Percentiles rank a stretch among this genome's conserved stretches.
phyloP scores from a whole-genome alignment of 2,797 vertebrate genomes.

The Bradypus variegatus region DNA sequence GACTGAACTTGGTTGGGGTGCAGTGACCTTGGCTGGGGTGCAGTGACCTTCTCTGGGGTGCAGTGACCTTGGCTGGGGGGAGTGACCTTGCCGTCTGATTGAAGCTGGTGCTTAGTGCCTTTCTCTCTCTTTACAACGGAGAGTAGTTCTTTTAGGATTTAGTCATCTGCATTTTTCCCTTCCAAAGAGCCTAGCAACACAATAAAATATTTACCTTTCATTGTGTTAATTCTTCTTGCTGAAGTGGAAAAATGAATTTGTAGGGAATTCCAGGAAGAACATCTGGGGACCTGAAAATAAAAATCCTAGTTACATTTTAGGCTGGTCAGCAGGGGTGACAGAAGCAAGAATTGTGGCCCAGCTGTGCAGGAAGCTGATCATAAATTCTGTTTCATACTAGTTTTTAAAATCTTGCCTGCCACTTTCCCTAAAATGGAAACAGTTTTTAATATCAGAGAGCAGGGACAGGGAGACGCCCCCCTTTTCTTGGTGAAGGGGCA shows the following conservation, averaged over 20 bases:
- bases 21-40: too few species aligned
- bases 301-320: conserved; percentile 50
- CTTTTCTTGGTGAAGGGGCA: background rate
- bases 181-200: background rate
- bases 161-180: background rate
- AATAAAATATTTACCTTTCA: conserved; percentile 36
- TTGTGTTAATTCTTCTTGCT: conserved; percentile 43
- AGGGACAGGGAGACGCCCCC: background rate
- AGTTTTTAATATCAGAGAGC: conserved; percentile 13
- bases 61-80: too few species aligned
- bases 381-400: conserved; percentile 20
- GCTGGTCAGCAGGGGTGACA: conserved; percentile 53
- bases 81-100: too few species aligned
- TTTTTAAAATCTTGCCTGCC: conserved; percentile 34
- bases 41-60: too few species aligned
- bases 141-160: conserved; percentile 40
- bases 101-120: background rate
- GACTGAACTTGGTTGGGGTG: too few species aligned
- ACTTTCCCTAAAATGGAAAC: conserved; percentile 52
- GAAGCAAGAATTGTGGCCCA: conserved; percentile 50
- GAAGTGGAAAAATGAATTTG: conserved; percentile 34
- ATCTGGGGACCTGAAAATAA: conserved; percentile 44
- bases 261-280: conserved; percentile 49
- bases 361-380: conserved; percentile 32
- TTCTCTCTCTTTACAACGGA: background rate